Conservation (phyloP, 2,797 vertebrate genomes). For the Poecilia wingei region DNA sequence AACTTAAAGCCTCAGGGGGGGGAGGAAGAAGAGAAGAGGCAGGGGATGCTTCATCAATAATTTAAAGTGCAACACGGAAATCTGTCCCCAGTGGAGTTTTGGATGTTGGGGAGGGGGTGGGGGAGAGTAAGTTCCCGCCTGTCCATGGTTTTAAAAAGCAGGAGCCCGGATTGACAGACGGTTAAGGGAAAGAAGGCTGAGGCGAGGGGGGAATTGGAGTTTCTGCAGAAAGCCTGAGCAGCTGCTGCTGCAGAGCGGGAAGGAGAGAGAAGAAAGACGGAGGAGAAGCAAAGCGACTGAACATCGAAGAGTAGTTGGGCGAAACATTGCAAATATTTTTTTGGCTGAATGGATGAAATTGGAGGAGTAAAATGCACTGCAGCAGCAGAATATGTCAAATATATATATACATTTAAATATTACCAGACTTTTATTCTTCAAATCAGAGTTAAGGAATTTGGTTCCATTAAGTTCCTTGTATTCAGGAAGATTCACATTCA, state of each 20-base stretch:
- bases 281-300: background rate
- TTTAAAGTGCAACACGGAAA: constrained; percentile 42
- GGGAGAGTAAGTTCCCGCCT: constrained; percentile 24
- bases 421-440: background rate
- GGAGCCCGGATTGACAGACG: constrained; percentile 5
- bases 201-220: constrained; percentile 20
- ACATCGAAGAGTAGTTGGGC: background rate
- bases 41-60: constrained; percentile 55
- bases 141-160: constrained; percentile 14
- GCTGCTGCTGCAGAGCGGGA: constrained; percentile 8
- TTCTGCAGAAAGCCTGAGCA: background rate
- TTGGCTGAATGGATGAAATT: background rate
- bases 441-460: background rate
- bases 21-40: constrained; percentile 14
- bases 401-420: background rate
- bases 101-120: background rate
- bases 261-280: constrained; percentile 10
- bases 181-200: constrained; percentile 1
- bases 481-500: background rate
- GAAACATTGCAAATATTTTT: background rate
- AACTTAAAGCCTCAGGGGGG: constrained; percentile 32
- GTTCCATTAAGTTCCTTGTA: background rate
- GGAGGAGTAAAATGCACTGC: background rate
- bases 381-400: background rate
- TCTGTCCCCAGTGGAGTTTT: constrained; percentile 42